Percentiles rank a stretch among this genome's conserved stretches.
phyloP scores from a whole-genome alignment of 2,888 invertebrate genomes.

The Pristionchus entomophagus region DNA sequence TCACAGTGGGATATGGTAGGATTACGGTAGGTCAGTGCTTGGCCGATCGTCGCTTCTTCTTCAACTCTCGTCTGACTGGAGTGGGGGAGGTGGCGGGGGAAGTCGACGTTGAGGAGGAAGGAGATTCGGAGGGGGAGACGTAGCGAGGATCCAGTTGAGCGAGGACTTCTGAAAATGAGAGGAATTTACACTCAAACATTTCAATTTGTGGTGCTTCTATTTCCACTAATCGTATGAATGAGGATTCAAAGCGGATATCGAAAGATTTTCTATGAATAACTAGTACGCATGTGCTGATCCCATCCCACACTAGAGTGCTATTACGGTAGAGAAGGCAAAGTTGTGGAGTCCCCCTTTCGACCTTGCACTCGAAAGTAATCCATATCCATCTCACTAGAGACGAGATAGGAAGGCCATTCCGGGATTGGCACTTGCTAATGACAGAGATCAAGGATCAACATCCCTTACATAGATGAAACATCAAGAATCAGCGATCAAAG shows the following conservation, averaged over 20 bases:
- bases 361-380: constrained; percentile 35
- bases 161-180: constrained; percentile 14
- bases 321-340: constrained; percentile 1
- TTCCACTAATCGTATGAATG: too few species aligned
- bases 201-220: not conserved
- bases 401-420: not conserved
- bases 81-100: constrained; percentile 3
- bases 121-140: not conserved
- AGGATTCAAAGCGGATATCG: too few species aligned
- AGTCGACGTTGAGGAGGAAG: constrained; percentile 1
- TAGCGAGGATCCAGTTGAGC: constrained; percentile 24
- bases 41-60: not conserved
- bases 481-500: constrained; percentile 38
- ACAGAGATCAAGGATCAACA: constrained; percentile 36
- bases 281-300: not conserved
- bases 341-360: constrained; percentile 4
- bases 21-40: not conserved
- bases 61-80: not conserved
- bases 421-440: not conserved
- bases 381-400: constrained; percentile 29
- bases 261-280: too few species aligned
- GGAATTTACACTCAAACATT: not conserved
- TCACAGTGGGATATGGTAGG: not conserved
- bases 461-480: too few species aligned
- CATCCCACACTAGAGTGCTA: not conserved